Conservation (phyloP, 2,888 invertebrate genomes). For the Crioceris asparagi region DNA sequence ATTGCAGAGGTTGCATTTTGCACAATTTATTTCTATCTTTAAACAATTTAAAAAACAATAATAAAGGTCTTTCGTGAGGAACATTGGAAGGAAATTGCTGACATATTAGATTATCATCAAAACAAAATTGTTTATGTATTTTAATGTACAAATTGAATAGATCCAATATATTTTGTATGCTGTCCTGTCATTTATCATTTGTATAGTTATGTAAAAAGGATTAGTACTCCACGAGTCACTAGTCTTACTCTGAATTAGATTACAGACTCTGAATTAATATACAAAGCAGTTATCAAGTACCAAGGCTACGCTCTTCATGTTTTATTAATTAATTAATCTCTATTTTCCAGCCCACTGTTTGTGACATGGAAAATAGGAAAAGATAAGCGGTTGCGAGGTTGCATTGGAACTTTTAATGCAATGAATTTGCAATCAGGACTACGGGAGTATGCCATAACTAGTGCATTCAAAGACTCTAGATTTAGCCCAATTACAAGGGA, state of each 20-base stretch:
- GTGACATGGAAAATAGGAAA: constrained; percentile 99
- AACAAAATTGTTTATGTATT: no score
- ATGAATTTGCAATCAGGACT: constrained; percentile 91
- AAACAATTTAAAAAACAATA: no score
- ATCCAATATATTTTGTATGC: no score
- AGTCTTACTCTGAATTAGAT: not conserved
- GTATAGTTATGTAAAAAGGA: not conserved
- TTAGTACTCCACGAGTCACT: not conserved
- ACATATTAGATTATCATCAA: no score
- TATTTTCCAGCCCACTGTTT: constrained; percentile 74
- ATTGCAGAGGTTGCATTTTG: no score
- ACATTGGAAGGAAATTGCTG: no score
- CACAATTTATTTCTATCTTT: no score
- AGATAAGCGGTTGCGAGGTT: constrained; percentile 89
- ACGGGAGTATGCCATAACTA: constrained; percentile 93
- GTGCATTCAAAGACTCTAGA: constrained; percentile 95
- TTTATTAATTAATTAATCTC: constrained; percentile 15
- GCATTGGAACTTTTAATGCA: constrained; percentile 97
- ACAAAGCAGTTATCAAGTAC: not conserved
- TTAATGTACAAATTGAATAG: no score
- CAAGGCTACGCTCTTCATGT: not conserved
- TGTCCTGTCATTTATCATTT: no score
- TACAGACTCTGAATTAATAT: not conserved
- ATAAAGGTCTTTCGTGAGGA: no score
- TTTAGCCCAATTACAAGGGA: constrained; percentile 92